Evolutionary conservation across 2,888 invertebrate genomes (phyloP).

Genomic region (Hydriomena furcata): DNA sequence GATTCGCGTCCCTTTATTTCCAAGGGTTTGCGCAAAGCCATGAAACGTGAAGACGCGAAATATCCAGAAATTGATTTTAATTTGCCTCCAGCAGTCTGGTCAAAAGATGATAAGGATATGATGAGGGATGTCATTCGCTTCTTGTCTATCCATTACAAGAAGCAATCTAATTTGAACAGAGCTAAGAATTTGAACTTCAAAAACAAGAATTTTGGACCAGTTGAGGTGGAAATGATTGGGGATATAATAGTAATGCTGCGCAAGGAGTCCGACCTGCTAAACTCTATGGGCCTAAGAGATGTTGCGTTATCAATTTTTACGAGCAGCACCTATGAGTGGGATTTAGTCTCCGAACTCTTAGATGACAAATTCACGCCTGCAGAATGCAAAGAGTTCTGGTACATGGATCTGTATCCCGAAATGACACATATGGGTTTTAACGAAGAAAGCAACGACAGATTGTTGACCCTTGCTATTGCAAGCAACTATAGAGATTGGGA

Average conservation of each 20-base stretch:
- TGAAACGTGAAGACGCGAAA: constrained; percentile 11
- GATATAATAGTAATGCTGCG: constrained; percentile 8
- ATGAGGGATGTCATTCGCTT: constrained; percentile 12
- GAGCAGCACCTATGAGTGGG: constrained; percentile 8
- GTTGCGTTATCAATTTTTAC: constrained; percentile 16
- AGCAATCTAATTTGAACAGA: background rate
- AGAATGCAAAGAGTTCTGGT: constrained; percentile 19
- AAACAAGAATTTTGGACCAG: background rate
- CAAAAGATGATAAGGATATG: constrained; percentile 6
- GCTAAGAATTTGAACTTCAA: background rate
- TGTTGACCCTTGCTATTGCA: constrained; percentile 4
- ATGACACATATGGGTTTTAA: constrained; percentile 13
- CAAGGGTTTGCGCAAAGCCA: background rate
- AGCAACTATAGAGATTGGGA: constrained; percentile 13
- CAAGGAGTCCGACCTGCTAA: constrained; percentile 9
- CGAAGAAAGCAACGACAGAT: background rate
- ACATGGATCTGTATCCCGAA: constrained; percentile 14
- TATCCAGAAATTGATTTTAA: constrained; percentile 10
- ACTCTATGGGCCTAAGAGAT: constrained; percentile 4
- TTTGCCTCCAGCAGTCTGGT: background rate
- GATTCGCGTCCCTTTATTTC: too few species aligned
- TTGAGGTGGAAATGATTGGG: background rate
- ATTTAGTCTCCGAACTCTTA: background rate
- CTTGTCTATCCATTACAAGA: background rate
- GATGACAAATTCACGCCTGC: constrained; percentile 7